phyloP scores from a whole-genome alignment of 1,140 invertebrate species.

The Pogonus chalceus region DNA sequence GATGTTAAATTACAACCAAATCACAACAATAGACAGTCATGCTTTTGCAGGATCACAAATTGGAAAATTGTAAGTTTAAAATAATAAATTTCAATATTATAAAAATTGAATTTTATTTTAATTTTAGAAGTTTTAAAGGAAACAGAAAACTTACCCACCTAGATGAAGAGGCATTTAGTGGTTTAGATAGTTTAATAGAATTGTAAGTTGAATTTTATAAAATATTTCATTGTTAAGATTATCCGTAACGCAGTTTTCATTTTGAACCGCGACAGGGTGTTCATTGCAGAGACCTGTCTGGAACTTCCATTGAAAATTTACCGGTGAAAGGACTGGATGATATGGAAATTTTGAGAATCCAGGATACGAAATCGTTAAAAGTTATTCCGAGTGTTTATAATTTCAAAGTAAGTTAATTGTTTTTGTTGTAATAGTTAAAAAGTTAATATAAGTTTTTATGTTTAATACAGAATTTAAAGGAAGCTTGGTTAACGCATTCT shows the following conservation, averaged over 20 bases:
- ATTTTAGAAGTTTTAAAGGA: constrained; percentile 54
- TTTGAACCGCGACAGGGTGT: constrained; percentile 16
- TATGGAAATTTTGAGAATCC: constrained; percentile 58
- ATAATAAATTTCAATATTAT: constrained; percentile 7
- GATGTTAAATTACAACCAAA: constrained; percentile 50
- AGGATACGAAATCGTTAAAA: constrained; percentile 60
- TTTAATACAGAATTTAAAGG: constrained; percentile 31
- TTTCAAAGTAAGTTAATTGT: constrained; percentile 47
- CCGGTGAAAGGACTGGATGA: constrained; percentile 62
- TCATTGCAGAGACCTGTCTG: constrained; percentile 56
- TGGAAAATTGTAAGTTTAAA: constrained; percentile 49
- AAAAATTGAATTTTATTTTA: constrained; percentile 9
- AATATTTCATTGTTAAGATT: background rate
- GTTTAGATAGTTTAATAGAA: constrained; percentile 46
- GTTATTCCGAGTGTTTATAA: constrained; percentile 75
- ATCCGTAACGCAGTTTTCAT: constrained; percentile 4
- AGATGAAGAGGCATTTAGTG: constrained; percentile 53
- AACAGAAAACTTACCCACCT: constrained; percentile 49
- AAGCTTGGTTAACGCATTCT: constrained; percentile 64
- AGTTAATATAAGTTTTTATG: background rate
- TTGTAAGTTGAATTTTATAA: constrained; percentile 43
- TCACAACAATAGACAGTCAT: constrained; percentile 46
- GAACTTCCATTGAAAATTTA: constrained; percentile 59
- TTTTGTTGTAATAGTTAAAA: background rate
- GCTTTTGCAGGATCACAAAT: constrained; percentile 58